Conservation (phyloP, 1,140 invertebrate genomes). For the Globodera ellingtonae region DNA sequence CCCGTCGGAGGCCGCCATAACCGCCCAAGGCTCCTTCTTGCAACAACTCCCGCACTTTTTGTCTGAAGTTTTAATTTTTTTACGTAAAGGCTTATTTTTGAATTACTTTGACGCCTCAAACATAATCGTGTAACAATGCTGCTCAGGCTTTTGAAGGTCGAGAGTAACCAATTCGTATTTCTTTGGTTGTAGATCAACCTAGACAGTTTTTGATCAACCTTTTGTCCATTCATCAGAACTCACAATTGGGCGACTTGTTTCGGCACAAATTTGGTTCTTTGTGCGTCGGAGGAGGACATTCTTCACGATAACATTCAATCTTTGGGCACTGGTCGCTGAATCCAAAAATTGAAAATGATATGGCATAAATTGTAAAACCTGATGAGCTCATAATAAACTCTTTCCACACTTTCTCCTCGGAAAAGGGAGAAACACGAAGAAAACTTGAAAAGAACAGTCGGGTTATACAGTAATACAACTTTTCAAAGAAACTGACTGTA, state of each 20-base stretch:
- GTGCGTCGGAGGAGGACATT: constrained; percentile 58
- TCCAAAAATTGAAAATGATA: constrained; percentile 10
- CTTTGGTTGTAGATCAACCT: constrained; percentile 42
- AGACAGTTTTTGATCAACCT: neutral
- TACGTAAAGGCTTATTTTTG: neutral
- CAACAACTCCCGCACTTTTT: constrained; percentile 44
- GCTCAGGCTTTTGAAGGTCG: constrained; percentile 45
- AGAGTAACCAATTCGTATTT: constrained; percentile 45
- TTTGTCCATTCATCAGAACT: neutral
- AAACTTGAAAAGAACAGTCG: constrained; percentile 42
- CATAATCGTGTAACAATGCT: constrained; percentile 51
- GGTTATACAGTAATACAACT: neutral
- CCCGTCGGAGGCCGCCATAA: constrained; percentile 9
- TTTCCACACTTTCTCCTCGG: constrained; percentile 69
- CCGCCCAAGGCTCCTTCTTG: constrained; percentile 28
- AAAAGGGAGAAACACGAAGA: constrained; percentile 74
- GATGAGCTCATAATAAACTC: constrained; percentile 48
- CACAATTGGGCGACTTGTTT: constrained; percentile 55
- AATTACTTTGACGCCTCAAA: constrained; percentile 53
- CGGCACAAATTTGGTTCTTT: constrained; percentile 51
- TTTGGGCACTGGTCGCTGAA: constrained; percentile 35
- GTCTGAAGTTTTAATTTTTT: constrained; percentile 40
- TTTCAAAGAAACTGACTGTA: constrained; percentile 68
- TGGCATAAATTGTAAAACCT: constrained; percentile 26
- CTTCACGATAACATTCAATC: constrained; percentile 57